A percentile compares a stretch with the other conserved stretches of the same genome.
Conservation (phyloP, 2,888 invertebrate species). For the Philaethria dido region DNA sequence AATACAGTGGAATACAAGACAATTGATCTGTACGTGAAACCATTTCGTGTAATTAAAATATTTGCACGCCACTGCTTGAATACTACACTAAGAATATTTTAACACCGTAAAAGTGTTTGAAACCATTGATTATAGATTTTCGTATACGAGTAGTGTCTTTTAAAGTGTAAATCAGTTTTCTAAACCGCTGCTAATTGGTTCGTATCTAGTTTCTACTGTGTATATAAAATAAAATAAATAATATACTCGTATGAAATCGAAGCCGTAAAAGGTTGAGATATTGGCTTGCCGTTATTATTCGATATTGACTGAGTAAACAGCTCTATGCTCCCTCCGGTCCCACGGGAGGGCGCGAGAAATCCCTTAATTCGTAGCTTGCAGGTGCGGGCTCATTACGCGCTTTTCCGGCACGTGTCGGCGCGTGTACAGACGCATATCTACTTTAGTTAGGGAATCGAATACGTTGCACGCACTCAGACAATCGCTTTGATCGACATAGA, state of each 20-base stretch:
- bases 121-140: slow-evolving; percentile 17
- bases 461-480: slow-evolving; percentile 60
- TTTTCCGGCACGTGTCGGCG: slow-evolving; percentile 77
- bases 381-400: slow-evolving; percentile 81
- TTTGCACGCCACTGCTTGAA: slow-evolving; percentile 49
- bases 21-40: slow-evolving; percentile 42
- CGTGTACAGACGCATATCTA: slow-evolving; percentile 61
- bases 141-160: background rate
- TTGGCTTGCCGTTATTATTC: slow-evolving; percentile 67
- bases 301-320: slow-evolving; percentile 75
- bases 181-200: background rate
- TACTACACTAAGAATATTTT: slow-evolving; percentile 12
- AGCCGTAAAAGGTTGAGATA: slow-evolving; percentile 45
- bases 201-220: background rate
- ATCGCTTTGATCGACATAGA: slow-evolving; percentile 59
- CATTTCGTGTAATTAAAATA: slow-evolving; percentile 59
- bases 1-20: slow-evolving; percentile 44
- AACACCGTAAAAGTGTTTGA: slow-evolving; percentile 13
- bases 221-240: slow-evolving; percentile 34
- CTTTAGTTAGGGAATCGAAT: slow-evolving; percentile 61
- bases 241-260: slow-evolving; percentile 35
- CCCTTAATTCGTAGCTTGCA: slow-evolving; percentile 80
- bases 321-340: slow-evolving; percentile 67
- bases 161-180: slow-evolving; percentile 19
- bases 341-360: slow-evolving; percentile 84